These are phyloP conservation scores for Cephalopholis sonnerati DNA, from an alignment of 2,113 vertebrate genomes.

Conservation along the genomic window DNA sequence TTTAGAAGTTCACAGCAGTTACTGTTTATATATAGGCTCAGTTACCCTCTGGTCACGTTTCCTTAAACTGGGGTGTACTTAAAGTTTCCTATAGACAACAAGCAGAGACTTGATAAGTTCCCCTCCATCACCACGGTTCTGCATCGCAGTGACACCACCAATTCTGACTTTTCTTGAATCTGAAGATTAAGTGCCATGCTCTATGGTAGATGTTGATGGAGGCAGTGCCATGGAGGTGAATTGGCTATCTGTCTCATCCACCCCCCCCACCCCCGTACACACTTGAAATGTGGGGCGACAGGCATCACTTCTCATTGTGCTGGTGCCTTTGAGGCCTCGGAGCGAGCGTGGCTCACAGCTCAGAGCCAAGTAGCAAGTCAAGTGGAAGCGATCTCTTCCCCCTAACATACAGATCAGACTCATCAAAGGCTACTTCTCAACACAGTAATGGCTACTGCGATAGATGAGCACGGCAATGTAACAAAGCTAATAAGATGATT, in stretches of 20 bases:
- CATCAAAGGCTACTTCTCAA: slow-evolving; percentile 47
- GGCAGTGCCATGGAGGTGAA: slow-evolving; percentile 18
- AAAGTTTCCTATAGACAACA: background rate
- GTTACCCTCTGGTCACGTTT: background rate
- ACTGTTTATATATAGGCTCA: background rate
- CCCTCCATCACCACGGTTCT: background rate
- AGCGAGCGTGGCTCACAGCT: slow-evolving; percentile 59
- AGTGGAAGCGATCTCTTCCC: slow-evolving; percentile 69
- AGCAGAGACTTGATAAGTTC: background rate
- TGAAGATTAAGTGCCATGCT: background rate
- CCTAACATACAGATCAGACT: slow-evolving; percentile 43
- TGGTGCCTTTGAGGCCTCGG: slow-evolving; percentile 61
- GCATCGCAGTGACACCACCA: background rate
- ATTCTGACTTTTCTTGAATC: background rate
- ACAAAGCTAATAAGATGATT: slow-evolving; percentile 43
- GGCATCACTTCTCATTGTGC: slow-evolving; percentile 76
- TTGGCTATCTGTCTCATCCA: slow-evolving; percentile 17
- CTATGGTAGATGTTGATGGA: background rate
- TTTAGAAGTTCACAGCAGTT: background rate
- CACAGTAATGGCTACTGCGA: slow-evolving; percentile 23
- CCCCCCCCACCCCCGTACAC: background rate
- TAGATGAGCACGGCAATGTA: slow-evolving; percentile 18
- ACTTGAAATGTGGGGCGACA: slow-evolving; percentile 66
- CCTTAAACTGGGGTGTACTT: background rate
- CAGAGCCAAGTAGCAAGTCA: slow-evolving; percentile 54